Evolutionary conservation across 1,140 invertebrate species (phyloP).

Genomic region (Lanistes nyassanus): DNA sequence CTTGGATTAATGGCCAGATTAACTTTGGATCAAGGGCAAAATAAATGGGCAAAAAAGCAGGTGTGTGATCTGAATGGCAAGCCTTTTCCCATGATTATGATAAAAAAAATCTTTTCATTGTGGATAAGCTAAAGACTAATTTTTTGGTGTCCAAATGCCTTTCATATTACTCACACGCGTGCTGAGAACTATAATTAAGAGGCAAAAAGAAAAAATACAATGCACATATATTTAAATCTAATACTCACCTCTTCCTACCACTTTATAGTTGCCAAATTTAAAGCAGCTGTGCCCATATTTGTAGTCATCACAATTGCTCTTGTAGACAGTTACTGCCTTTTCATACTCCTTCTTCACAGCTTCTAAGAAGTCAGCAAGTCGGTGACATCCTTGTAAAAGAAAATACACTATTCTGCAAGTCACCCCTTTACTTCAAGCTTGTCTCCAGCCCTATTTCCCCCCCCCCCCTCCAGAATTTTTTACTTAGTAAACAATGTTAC

Average conservation of each 20-base stretch:
- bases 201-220: neutral
- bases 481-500: no score
- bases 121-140: no score
- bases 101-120: no score
- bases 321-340: conserved; percentile 82
- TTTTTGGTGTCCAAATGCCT: no score
- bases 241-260: conserved; percentile 60
- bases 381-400: conserved; percentile 79
- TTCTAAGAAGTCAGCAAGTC: conserved; percentile 89
- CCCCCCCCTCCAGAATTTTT: conserved; percentile 11
- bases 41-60: no score
- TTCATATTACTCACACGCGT: no score
- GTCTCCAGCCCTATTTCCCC: neutral
- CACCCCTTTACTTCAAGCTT: neutral
- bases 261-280: conserved; percentile 80
- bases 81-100: no score
- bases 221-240: neutral
- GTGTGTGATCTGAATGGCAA: no score
- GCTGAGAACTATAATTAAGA: neutral
- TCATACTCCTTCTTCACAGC: conserved; percentile 81
- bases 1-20: no score
- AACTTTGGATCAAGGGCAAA: no score
- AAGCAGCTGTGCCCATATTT: conserved; percentile 84
- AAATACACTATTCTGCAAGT: neutral
- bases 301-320: conserved; percentile 85